Evolutionary conservation across 2,888 invertebrate species (phyloP), one percentile per base, ranked within the genome.

Genomic region (Ectobius pallidus): DNA sequence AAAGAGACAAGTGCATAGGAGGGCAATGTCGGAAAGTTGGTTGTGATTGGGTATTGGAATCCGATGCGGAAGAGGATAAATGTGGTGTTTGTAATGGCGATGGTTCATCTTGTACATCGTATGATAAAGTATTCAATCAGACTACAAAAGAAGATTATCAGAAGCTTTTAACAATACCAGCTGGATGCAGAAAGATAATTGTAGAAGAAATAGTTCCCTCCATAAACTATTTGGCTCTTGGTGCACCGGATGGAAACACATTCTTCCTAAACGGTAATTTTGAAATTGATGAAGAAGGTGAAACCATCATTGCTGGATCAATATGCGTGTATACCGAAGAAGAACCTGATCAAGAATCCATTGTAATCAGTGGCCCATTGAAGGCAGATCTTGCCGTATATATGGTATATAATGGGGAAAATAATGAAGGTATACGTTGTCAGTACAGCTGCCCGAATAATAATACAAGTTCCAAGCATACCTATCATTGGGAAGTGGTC

Each of bases 41-140:
- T 1, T 91, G 91, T 81, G 90, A 91, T 80, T 88, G 87, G 85
- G 82, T 83, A 42, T 83, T 91, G 22, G 87, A 89, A 78, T 90
- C 90, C 0, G 84, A 85, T 69, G 89, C 90, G 0, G 85, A 86
- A 22, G 90, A 90, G 79, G 91, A 91, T 80, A 83, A 85, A 30
- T 91, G 91, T 79, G 91, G 91, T 1, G 85, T 89, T 46, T 91
- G 91, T 79, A 88, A 89, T 76, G 91, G 91, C 0, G 90, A 91
- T 79, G 90, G 90, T 1, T 32, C 69, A 1, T 32, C 32, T 1
- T 69, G 69, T 32, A 14, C 16, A 11, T 6, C 44, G 4, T 22
- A 44, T 22, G 69, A 69, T 14, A 32, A 52, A 22, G 11, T 22
- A 6, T 20, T 18, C 22, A 52, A 6, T 20, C 20, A 52, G 22